phyloP scores from a whole-genome alignment of 2,113 vertebrate species.

The Lagenorhynchus albirostris region DNA sequence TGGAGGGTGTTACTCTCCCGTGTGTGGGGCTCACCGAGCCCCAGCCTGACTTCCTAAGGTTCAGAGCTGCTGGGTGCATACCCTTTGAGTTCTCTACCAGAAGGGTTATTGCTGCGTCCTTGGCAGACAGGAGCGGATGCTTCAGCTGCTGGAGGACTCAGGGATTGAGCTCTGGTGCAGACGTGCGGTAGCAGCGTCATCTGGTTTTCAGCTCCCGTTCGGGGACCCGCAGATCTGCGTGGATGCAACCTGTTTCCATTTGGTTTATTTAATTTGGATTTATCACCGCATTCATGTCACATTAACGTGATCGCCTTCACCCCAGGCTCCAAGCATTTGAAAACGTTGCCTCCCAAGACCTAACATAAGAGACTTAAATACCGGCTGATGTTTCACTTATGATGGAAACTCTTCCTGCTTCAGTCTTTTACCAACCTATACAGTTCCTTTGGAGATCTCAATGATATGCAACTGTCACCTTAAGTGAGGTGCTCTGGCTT shows the following conservation, averaged over 20 bases:
- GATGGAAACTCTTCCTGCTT: background rate
- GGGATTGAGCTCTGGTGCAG: background rate
- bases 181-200: accelerated
- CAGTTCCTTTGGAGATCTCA: constrained; percentile 33
- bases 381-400: constrained; percentile 12
- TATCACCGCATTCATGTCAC: background rate
- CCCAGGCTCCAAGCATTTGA: background rate
- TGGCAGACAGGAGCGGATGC: accelerated
- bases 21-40: accelerated
- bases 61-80: background rate
- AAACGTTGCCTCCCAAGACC: background rate
- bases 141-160: background rate
- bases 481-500: background rate
- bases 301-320: background rate
- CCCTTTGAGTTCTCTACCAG: background rate
- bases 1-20: accelerated
- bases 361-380: background rate
- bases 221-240: background rate
- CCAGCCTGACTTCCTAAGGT: background rate
- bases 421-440: background rate
- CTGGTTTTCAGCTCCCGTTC: background rate
- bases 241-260: background rate
- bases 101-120: accelerated
- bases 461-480: constrained; percentile 36
- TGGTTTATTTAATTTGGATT: constrained; percentile 45